phyloP scores from a whole-genome alignment of 2,113 vertebrate genomes.

The Riparia riparia region DNA sequence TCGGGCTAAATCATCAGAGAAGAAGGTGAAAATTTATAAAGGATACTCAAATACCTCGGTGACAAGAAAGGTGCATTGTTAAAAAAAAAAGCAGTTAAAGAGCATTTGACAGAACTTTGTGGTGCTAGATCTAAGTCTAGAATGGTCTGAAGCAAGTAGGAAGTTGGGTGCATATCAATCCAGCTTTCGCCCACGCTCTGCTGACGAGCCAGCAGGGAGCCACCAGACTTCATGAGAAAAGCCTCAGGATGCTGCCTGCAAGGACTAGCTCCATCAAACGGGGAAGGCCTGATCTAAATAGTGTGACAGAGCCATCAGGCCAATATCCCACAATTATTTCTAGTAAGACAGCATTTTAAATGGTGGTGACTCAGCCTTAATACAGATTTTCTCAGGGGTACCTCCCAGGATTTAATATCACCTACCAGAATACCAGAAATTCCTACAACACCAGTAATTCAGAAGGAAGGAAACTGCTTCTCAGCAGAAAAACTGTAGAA shows the following conservation, averaged over 20 bases:
- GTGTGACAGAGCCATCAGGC: not conserved
- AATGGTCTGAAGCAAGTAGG: not conserved
- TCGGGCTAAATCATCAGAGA: not conserved
- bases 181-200: not conserved
- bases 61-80: not conserved
- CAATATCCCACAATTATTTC: not conserved
- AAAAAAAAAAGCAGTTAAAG: not conserved
- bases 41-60: not conserved
- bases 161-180: not conserved
- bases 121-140: not conserved
- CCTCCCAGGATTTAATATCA: not conserved
- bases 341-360: not conserved
- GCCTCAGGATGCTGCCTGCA: not conserved
- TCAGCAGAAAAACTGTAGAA: not conserved
- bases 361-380: not conserved
- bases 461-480: not conserved
- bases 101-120: not conserved
- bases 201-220: not conserved
- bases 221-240: not conserved
- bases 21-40: not conserved
- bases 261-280: not conserved
- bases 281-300: not conserved
- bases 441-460: not conserved
- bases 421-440: not conserved
- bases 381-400: not conserved